Conservation (phyloP, 2,113 vertebrate genomes). For the Aspiorhynchus laticeps region DNA sequence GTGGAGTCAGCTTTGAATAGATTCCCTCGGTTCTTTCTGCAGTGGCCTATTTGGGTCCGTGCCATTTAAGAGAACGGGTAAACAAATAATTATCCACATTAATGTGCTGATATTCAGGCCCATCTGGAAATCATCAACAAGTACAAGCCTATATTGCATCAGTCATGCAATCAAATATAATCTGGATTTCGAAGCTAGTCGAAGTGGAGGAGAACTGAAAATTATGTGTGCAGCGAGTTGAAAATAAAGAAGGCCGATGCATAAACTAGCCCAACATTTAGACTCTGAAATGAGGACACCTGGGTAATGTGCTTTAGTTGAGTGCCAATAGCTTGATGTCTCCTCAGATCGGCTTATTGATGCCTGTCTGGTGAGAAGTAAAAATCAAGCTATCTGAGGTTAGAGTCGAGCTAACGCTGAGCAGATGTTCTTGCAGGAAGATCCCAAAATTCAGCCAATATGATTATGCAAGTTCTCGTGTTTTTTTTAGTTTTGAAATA, state of each 20-base stretch:
- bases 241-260: slow-evolving; percentile 25
- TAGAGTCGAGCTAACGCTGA: not conserved
- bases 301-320: slow-evolving; percentile 34
- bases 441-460: not conserved
- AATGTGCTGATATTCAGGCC: slow-evolving; percentile 74
- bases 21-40: slow-evolving; percentile 69
- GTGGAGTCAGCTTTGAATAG: slow-evolving; percentile 73
- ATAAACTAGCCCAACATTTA: slow-evolving; percentile 24
- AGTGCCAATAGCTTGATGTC: slow-evolving; percentile 33
- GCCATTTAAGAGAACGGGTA: slow-evolving; percentile 75
- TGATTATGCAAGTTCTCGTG: not conserved
- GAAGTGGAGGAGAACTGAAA: slow-evolving; percentile 35
- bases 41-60: slow-evolving; percentile 74
- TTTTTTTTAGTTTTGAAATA: not conserved
- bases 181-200: slow-evolving; percentile 22
- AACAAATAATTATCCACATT: slow-evolving; percentile 82
- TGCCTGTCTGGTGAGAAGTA: slow-evolving; percentile 21
- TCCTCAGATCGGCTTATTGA: slow-evolving; percentile 14
- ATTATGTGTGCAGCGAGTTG: not conserved
- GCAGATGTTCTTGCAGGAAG: slow-evolving; percentile 2
- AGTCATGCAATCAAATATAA: slow-evolving; percentile 28
- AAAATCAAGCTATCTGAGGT: slow-evolving; percentile 31
- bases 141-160: slow-evolving; percentile 74
- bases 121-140: slow-evolving; percentile 68
- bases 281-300: slow-evolving; percentile 36